Percentiles rank a stretch among this genome's conserved stretches.
These are phyloP conservation scores for Gryon sp. DNA, from an alignment of 1,140 invertebrate genomes.

Conservation along the genomic window DNA sequence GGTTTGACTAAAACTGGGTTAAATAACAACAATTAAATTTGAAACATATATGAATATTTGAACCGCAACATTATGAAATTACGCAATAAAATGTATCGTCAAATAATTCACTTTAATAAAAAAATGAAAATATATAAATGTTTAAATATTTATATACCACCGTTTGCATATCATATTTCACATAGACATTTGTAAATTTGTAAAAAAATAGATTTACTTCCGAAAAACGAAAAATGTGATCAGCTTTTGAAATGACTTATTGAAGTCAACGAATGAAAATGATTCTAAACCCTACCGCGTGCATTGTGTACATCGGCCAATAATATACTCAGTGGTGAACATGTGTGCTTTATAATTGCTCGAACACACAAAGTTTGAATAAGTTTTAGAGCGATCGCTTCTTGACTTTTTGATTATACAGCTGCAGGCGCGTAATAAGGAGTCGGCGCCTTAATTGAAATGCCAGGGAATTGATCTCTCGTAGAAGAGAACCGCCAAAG, in stretches of 20 bases:
- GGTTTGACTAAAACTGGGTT: too few species aligned
- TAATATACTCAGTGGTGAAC: constrained; percentile 9
- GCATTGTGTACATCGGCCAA: constrained; percentile 10
- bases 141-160: too few species aligned
- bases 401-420: constrained; percentile 56
- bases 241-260: constrained; percentile 41
- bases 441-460: constrained; percentile 64
- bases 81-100: too few species aligned
- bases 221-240: constrained; percentile 27
- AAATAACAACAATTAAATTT: too few species aligned
- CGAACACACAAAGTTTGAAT: constrained; percentile 47
- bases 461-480: constrained; percentile 61
- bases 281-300: constrained; percentile 19
- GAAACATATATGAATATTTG: too few species aligned
- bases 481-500: constrained; percentile 25
- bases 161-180: too few species aligned
- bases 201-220: neutral
- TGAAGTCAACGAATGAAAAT: constrained; percentile 41
- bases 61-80: too few species aligned
- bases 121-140: too few species aligned
- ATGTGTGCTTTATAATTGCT: constrained; percentile 38
- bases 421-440: constrained; percentile 56
- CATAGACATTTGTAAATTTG: too few species aligned
- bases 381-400: constrained; percentile 54
- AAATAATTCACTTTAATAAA: too few species aligned